Base-by-base conservation (phyloP, 1,140 invertebrate genomes). In the Vanessa tameamea region DNA sequence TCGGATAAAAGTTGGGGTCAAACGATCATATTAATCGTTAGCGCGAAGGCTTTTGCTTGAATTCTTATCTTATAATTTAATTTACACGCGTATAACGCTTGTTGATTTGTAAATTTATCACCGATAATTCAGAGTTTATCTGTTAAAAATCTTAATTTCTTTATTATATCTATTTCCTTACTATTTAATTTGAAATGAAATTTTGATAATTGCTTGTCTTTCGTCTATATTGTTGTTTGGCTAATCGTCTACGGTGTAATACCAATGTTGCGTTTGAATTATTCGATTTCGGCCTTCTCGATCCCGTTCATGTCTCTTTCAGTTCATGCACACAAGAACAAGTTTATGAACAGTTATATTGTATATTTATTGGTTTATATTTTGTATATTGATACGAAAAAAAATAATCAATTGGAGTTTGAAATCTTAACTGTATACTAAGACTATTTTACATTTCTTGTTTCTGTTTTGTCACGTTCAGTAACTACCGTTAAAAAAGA, bases 1-100 rank as follows among this genome's bases (percentile, higher is more conserved):
- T 70, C 73, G 64, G 74, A 76, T 80, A 77, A 72, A 76, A 78
- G 78, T 80, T 73, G 66, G 77, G 86, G 83, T 90, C 87, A 87
- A 86, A 86, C 72, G 70, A 76, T 43, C 80, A 82, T 84, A 87
- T 86, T 82, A 84, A 87, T 84, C 81, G 77, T 85, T 77, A 78
- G 70, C 69, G 80, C 82, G 69, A 85, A 86, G 82, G 82, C 80
- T 84, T 87, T 81, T 82, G 81, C 85, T 83, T 87, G 78, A 79
- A 69, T 78, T 83, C 84, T 90, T 91, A 91, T 91, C 88, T 89
- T 85, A 85, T 89, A 90, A 90, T 90, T 90, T 85, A 89, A 92
- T 92, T 90, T 89, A 89, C 84, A 90, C 79, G 81, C 79, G 80
- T 88, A 83, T 81, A 72, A 65, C 74, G 66, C 81, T 83, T 83